Evolutionary conservation across 2,113 vertebrate genomes (phyloP).

Genomic region (Dipodomys ordii): DNA sequence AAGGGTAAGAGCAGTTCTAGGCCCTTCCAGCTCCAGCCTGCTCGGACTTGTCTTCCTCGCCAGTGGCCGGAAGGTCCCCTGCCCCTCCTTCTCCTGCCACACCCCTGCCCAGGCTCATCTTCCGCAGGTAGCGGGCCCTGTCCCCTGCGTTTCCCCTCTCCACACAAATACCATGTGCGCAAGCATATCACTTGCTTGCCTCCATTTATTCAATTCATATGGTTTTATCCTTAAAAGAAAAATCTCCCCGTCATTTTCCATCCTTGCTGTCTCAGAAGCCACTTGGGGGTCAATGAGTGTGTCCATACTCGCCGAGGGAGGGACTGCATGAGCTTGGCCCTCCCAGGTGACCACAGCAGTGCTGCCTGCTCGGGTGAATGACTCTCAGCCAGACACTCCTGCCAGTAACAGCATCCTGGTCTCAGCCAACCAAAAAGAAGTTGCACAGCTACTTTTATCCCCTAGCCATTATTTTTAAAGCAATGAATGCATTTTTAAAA

Average conservation of each 20-base stretch:
- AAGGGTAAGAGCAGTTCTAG: no score
- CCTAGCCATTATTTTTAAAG: conserved; percentile 52
- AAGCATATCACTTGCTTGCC: background rate
- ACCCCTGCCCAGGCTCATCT: background rate
- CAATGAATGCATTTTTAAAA: conserved; percentile 71
- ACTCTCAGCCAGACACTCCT: conserved; percentile 86
- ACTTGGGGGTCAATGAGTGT: background rate
- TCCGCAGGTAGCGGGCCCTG: background rate
- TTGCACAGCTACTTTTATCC: conserved; percentile 70
- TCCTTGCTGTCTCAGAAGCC: background rate
- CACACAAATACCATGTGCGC: background rate
- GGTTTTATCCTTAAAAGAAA: background rate
- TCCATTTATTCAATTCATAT: background rate
- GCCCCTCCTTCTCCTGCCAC: no score
- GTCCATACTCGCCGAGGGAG: no score
- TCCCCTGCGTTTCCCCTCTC: background rate
- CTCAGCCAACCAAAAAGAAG: conserved; percentile 80
- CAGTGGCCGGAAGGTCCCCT: no score
- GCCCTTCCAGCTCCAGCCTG: no score
- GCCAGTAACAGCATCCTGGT: conserved; percentile 87
- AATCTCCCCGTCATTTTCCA: background rate
- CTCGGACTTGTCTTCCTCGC: no score
- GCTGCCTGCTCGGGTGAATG: conserved; percentile 72
- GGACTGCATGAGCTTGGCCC: no score
- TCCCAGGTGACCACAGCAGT: no score